Conservation (phyloP, 2,888 invertebrate species). For the Drosophila paracracens region DNA sequence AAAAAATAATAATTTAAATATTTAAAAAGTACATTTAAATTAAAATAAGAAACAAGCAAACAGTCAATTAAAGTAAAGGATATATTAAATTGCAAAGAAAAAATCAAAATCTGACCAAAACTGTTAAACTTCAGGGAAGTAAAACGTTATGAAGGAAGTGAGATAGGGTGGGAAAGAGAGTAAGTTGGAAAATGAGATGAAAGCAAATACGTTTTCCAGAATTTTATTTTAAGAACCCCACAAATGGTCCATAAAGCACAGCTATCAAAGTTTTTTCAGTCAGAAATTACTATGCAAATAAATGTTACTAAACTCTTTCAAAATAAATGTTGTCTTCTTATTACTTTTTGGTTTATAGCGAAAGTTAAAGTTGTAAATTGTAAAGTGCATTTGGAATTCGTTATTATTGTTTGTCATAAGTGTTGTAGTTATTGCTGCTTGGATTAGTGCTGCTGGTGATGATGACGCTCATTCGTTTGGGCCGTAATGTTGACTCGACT, state of each 20-base stretch:
- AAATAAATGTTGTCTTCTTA: neutral
- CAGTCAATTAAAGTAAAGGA: neutral
- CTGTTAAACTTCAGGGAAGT: neutral
- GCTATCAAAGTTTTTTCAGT: neutral
- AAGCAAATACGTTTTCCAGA: neutral
- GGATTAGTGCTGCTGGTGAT: conserved; percentile 60
- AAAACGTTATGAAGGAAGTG: too few species aligned
- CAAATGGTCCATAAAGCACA: neutral
- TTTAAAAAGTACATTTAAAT: neutral
- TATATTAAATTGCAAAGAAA: neutral
- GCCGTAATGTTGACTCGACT: conserved; percentile 78
- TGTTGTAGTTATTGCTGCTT: conserved; percentile 39
- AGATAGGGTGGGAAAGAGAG: neutral
- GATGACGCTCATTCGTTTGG: conserved; percentile 78
- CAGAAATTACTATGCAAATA: neutral
- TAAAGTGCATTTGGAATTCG: conserved; percentile 37
- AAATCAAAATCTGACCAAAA: neutral
- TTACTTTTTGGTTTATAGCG: neutral
- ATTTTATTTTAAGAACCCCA: neutral
- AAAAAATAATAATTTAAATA: neutral
- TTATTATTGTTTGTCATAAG: neutral
- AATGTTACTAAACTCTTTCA: neutral
- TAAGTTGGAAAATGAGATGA: neutral
- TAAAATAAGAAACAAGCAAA: neutral
- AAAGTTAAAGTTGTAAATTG: neutral